These are phyloP conservation scores for Spea multiplicata DNA, from an alignment of 2,113 vertebrate genomes.

Conservation along the genomic window DNA sequence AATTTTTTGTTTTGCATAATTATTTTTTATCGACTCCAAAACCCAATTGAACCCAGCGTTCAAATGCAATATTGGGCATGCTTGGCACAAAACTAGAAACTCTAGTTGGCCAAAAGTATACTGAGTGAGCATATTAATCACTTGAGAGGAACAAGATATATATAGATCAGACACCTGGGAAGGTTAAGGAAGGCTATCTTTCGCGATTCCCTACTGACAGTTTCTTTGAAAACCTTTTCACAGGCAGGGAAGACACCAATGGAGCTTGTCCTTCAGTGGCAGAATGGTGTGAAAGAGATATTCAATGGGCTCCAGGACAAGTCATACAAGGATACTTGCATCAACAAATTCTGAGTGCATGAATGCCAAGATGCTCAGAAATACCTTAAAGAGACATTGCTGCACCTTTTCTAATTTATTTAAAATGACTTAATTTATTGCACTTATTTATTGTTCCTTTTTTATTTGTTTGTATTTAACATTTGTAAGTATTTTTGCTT, in stretches of 20 bases:
- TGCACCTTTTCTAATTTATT: slow-evolving; percentile 27
- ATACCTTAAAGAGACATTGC: slow-evolving; percentile 27
- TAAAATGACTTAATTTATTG: slow-evolving; percentile 22
- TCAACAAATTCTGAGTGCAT: slow-evolving; percentile 57
- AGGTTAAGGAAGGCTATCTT: too few relatives aligned
- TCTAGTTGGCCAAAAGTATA: too few relatives aligned
- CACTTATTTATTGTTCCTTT: slow-evolving; percentile 32
- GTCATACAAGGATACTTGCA: slow-evolving; percentile 57
- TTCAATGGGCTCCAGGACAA: slow-evolving; percentile 70
- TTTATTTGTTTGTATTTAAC: slow-evolving; percentile 29
- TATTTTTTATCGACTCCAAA: too few relatives aligned
- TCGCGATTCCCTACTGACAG: not conserved
- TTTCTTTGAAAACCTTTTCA: slow-evolving; percentile 33
- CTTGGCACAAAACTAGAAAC: too few relatives aligned
- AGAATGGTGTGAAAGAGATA: slow-evolving; percentile 79
- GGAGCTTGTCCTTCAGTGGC: slow-evolving; percentile 80
- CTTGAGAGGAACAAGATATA: too few relatives aligned
- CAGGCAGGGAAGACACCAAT: slow-evolving; percentile 80
- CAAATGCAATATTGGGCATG: too few relatives aligned
- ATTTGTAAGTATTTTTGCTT: slow-evolving; percentile 12
- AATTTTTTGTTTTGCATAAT: too few relatives aligned
- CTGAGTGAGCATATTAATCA: too few relatives aligned
- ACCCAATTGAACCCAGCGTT: too few relatives aligned
- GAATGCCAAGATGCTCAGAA: slow-evolving; percentile 25
- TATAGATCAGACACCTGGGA: too few relatives aligned